phyloP scores from a whole-genome alignment of 1,140 invertebrate species.

The Agrilus planipennis region DNA sequence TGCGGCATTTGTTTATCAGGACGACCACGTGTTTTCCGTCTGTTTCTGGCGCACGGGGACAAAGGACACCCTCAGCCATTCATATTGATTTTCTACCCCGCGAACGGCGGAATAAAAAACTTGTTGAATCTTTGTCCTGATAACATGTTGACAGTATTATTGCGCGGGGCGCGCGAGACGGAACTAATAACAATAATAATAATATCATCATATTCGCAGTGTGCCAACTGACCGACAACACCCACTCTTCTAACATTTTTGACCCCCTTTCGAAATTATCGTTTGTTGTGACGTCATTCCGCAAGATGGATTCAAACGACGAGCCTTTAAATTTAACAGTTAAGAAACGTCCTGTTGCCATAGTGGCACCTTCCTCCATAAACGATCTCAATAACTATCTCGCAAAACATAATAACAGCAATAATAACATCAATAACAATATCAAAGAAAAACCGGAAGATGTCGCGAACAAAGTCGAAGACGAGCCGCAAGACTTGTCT shows the following conservation, averaged over 20 bases:
- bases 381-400: constrained; percentile 12
- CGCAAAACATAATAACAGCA: constrained; percentile 13
- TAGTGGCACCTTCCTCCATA: constrained; percentile 32
- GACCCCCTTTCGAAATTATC: too few relatives aligned
- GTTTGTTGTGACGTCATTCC: too few relatives aligned
- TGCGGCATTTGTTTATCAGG: constrained; percentile 9
- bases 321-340: constrained; percentile 36
- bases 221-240: too few relatives aligned
- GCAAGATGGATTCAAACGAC: constrained; percentile 25
- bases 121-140: constrained; percentile 32
- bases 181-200: too few relatives aligned
- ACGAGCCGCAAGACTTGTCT: constrained; percentile 25
- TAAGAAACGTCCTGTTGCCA: constrained; percentile 38
- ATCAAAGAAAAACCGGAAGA: constrained; percentile 4
- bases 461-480: constrained; percentile 8
- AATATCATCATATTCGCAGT: too few relatives aligned
- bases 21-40: constrained; percentile 26
- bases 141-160: too few relatives aligned
- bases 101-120: constrained; percentile 36
- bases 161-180: too few relatives aligned
- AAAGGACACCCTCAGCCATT: constrained; percentile 34
- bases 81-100: constrained; percentile 36
- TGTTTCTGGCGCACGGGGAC: constrained; percentile 32
- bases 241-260: too few relatives aligned
- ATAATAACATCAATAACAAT: constrained; percentile 14